phyloP scores from a whole-genome alignment of 1,140 invertebrate genomes.

The Chrysomallon squamiferum region DNA sequence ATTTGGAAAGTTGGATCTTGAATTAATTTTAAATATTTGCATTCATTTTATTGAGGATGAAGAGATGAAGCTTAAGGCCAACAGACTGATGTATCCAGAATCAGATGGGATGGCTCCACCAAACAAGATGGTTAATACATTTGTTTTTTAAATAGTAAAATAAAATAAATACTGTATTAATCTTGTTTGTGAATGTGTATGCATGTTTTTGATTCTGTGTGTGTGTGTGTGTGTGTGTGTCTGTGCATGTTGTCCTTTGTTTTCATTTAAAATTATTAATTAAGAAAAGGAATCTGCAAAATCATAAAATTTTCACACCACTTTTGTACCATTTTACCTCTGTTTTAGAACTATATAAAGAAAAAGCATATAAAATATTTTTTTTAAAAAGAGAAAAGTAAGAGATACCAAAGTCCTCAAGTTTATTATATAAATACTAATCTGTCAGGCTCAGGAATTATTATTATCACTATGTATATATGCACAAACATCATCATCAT shows the following conservation, averaged over 20 bases:
- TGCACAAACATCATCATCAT: too few species aligned
- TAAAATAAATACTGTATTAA: neutral
- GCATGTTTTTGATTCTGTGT: too few species aligned
- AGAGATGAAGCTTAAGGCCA: slow-evolving; percentile 45
- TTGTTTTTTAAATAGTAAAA: neutral
- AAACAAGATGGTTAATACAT: slow-evolving; percentile 22
- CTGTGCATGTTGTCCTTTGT: neutral
- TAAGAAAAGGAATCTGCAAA: neutral
- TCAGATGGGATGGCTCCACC: slow-evolving; percentile 49
- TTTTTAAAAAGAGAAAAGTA: too few species aligned
- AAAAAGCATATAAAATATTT: too few species aligned
- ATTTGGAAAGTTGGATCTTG: too few species aligned
- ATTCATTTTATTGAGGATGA: slow-evolving; percentile 50
- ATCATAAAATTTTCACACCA: neutral
- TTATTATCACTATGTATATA: too few species aligned
- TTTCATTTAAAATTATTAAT: neutral
- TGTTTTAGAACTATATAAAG: too few species aligned
- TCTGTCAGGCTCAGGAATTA: too few species aligned
- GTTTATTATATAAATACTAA: too few species aligned
- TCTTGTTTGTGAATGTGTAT: neutral
- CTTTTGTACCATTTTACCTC: too few species aligned
- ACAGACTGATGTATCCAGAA: slow-evolving; percentile 48
- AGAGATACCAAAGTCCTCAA: too few species aligned
- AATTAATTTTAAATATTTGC: too few species aligned
- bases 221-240: neutral